phyloP scores from a whole-genome alignment of 2,113 vertebrate species.

The Sorex fumeus region DNA sequence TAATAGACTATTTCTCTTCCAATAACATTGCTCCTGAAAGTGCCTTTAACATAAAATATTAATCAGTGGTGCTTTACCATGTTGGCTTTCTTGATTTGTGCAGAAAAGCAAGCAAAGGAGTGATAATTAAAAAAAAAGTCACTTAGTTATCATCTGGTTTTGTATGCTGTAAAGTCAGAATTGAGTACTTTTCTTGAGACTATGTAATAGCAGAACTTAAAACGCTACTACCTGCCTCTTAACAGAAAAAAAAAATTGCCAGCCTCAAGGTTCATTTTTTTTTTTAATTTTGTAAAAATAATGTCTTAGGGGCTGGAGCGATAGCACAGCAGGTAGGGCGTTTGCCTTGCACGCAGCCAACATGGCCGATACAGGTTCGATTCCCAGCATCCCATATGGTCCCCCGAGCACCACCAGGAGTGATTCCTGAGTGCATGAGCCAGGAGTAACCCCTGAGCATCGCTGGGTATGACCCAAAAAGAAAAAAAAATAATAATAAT shows the following conservation, averaged over 20 bases:
- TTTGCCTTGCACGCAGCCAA: too few species aligned
- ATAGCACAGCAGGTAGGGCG: too few species aligned
- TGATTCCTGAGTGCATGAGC: too few species aligned
- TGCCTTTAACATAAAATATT: neutral
- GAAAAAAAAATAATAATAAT: too few species aligned
- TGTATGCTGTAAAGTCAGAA: neutral
- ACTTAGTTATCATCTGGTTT: constrained; percentile 45
- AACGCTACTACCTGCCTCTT: constrained; percentile 15
- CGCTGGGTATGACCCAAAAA: too few species aligned
- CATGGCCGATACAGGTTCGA: too few species aligned
- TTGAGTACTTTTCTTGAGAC: neutral
- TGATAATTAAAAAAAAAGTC: constrained; percentile 35
- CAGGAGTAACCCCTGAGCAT: too few species aligned
- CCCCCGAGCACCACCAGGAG: too few species aligned
- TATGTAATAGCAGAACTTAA: neutral
- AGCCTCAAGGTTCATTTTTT: constrained; percentile 18
- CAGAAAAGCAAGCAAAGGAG: neutral
- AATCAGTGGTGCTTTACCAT: neutral
- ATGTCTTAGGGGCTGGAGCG: too few species aligned
- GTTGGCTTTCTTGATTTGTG: neutral
- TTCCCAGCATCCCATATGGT: too few species aligned
- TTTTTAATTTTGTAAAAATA: constrained; percentile 70
- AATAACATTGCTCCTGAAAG: neutral
- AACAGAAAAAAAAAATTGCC: constrained; percentile 41
- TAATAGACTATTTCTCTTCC: neutral